Base-by-base conservation (phyloP, 2,797 vertebrate genomes). In the Iguana delicatissima region DNA sequence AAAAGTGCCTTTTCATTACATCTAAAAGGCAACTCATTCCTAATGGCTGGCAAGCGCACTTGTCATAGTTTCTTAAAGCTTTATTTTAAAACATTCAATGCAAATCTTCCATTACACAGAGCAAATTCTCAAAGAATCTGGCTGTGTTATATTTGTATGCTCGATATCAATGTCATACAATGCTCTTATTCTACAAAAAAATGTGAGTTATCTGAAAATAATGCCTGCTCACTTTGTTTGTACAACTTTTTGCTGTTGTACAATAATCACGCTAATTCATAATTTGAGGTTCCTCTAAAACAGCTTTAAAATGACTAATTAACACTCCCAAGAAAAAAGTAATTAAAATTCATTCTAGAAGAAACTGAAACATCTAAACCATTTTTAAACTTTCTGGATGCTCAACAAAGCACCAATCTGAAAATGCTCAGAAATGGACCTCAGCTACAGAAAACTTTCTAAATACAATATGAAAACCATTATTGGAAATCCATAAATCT, bases 1-100 rank as follows among this genome's bases (percentile, higher is more conserved):
- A 85, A 12, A 4, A 67, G 67, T 85, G 88, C 1, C 64, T 89
- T 89, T 94, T 89, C 81, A 89, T 76, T 38, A 52, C 26, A 80
- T 42, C 52, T 20, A 67, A 32, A 20, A 42, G 38, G 74, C 4
- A 22, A 77, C 35, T 79, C 20, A 22, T 79, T 77, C 16, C 46
- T 24, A 29, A 67, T 67, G 26, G 64, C 9, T 29, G 64, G 26
- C 64, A 67, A 67, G 29, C 29, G 2, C 64, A 67, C 16, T 79
- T 9, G 22, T 46, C 46, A 79, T 26, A 46, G 42, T 38, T 46
- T 79, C 9, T 79, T 26, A 46, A 79, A 10, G 42, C 38, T 22
- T 24, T 79, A 35, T 79, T 46, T 79, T 46, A 79, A 79, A 50
- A 46, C 22, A 79, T 79, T 22, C 22, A 42, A 77, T 46, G 2